Evolutionary conservation across 2,888 invertebrate species (phyloP), one percentile per base, ranked within the genome.

Genomic region (Empis livida): DNA sequence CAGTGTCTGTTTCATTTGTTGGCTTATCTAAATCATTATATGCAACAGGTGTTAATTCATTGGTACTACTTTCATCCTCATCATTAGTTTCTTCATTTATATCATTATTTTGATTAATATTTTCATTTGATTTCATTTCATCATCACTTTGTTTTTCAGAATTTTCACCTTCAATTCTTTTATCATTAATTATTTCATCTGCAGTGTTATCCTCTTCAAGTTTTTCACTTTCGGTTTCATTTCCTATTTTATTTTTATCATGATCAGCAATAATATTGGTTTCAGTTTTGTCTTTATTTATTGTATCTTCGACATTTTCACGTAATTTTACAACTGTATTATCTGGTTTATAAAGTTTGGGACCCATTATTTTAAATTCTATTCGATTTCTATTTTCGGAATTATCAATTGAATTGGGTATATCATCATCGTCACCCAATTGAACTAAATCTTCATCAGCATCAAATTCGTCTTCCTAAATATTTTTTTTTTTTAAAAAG

Each of bases 401-500:
- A 44, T 59, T 61, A 49, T 64, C 64, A 46, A 59, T 60, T 42
- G 63, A 65, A 54, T 66, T 61, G 44, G 68, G 66, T 57, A 63
- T 62, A 31, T 64, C 64, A 42, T 69, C 67, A 51, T 62, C 63
- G 56, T 63, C 68, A 54, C 64, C 67, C 57, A 67, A 63, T 61
- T 68, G 67, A 51, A 67, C 65, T 61, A 70, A 65, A 65, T 67
- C 66, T 60, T 70, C 69, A 53, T 68, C 65, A 57, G 67, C 58
- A 14, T 50, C 53, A 45, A 52, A 56, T 13, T 67, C 73, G 56
- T 74, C 74, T 52, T 75, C 69, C 67, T 68, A 57, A 57, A 58
- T 58, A 59, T 58, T 56, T 72, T 59, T 73, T 38, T 15, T 38
- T 38, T 38, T 16, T 10, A 9, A 5, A 10, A n/a, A 10, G 16